Evolutionary conservation across 2,888 invertebrate species (phyloP).

Genomic region (Timema podura): DNA sequence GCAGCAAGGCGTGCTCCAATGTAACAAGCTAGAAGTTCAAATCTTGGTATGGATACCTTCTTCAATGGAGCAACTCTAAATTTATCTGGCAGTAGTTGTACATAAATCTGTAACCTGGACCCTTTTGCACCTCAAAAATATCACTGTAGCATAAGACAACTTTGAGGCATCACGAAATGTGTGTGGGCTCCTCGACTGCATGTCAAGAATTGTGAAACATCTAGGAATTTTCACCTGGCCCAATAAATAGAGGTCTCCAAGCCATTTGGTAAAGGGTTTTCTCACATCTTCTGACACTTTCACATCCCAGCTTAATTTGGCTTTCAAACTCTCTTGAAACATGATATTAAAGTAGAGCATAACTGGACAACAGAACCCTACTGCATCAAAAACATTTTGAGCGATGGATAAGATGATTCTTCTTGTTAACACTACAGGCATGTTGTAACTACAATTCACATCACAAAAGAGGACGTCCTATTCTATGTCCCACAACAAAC

Average conservation of each 20-base stretch:
- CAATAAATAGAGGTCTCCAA: not conserved
- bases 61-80: constrained; percentile 31
- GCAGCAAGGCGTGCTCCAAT: constrained; percentile 27
- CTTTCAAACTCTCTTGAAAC: constrained; percentile 10
- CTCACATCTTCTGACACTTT: constrained; percentile 4
- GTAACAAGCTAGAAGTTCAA: constrained; percentile 32
- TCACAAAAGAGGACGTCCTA: not conserved
- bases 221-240: not conserved
- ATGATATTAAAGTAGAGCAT: no score
- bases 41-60: constrained; percentile 29
- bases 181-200: no score
- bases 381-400: constrained; percentile 4
- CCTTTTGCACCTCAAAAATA: not conserved
- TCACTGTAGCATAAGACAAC: not conserved
- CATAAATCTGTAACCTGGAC: not conserved
- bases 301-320: not conserved
- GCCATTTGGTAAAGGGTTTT: not conserved
- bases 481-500: not conserved
- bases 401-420: not conserved
- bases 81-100: constrained; percentile 27
- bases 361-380: constrained; percentile 4
- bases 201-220: not conserved
- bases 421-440: not conserved
- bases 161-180: not conserved
- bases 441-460: not conserved